Conservation (phyloP, 2,113 vertebrate species). For the Dicentrarchus labrax region DNA sequence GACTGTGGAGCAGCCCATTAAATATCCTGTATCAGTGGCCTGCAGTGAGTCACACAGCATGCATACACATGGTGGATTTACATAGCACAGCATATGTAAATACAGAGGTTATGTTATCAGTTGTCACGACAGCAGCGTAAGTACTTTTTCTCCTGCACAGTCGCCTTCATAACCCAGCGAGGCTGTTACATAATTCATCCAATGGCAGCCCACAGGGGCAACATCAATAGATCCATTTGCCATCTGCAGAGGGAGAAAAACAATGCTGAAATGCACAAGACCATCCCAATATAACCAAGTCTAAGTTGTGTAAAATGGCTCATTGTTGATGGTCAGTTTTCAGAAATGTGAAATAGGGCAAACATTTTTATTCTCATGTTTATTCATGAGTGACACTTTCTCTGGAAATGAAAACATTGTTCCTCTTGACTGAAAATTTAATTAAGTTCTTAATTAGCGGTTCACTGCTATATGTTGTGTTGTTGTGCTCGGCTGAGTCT, state of each 20-base stretch:
- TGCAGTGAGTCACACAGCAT: constrained; percentile 32
- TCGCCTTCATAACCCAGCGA: constrained; percentile 57
- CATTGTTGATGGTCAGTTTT: constrained; percentile 27
- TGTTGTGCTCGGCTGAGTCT: not conserved
- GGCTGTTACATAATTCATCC: constrained; percentile 76
- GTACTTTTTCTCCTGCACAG: constrained; percentile 42
- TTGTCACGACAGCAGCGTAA: constrained; percentile 64
- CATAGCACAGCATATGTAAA: constrained; percentile 59
- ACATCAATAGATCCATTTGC: constrained; percentile 62
- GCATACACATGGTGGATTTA: constrained; percentile 48
- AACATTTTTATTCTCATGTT: not conserved
- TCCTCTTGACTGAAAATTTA: not conserved
- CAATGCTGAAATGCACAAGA: constrained; percentile 43
- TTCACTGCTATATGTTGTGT: not conserved
- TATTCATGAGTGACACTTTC: not conserved
- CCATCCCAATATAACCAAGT: constrained; percentile 29
- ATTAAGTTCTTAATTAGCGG: not conserved
- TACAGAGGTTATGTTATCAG: constrained; percentile 54
- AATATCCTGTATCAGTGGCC: constrained; percentile 29
- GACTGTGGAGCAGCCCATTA: constrained; percentile 38
- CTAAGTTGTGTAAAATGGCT: constrained; percentile 32
- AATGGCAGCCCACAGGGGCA: constrained; percentile 47
- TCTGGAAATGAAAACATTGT: not conserved
- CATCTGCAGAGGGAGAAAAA: constrained; percentile 41
- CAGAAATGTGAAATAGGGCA: constrained; percentile 6